Base-by-base conservation (phyloP, 2,797 vertebrate species). In the Threskiornis aethiopicus region DNA sequence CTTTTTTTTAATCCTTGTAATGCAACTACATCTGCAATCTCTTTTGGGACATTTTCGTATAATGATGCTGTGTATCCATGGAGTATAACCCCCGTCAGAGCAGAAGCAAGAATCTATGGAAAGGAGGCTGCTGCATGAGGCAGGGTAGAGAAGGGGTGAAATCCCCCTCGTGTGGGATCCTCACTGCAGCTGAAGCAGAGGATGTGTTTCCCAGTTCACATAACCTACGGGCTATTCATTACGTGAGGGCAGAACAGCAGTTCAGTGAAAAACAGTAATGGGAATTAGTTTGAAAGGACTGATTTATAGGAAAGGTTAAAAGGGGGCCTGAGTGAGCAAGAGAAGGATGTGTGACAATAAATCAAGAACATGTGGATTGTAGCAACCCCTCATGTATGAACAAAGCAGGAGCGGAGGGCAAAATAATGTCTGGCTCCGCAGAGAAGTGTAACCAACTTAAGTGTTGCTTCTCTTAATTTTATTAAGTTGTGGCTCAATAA, bases 141-240 rank as follows among this genome's bases (percentile, higher is more conserved):
- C 4, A 49, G 35, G 31, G 12, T 4, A 35, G 33, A 57, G 49
- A 39, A 69, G 59, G 58, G 29, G 4, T 41, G 51, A 46, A 51
- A 10, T 35, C 5, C 22, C 19, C 1, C 11, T 46, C 5, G 0
- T 9, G 19, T 22, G 54, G 33, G 64, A 85, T 69, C 41, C 49
- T 69, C 1, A 0, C 65, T 84, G 66, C 57, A 58, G 39, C 55
- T 62, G 55, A 37, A 62, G 42, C 29, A 39, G 25, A 39, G 71
- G 33, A 41, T 24, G 8, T 49, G 42, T 61, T 86, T 41, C 28
- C 6, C 46, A 47, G 55, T 5, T 84, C 55, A 12, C 6, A 3
- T 25, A 35, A 39, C 44, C 14, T 44, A 46, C 0, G 0, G 8
- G 22, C 54, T 49, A 3, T 52, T 16, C 0, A 0, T 47, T 37